Evolutionary conservation across 2,888 invertebrate genomes (phyloP), one percentile per base, ranked within the genome.

Genomic region (Mamestra brassicae): DNA sequence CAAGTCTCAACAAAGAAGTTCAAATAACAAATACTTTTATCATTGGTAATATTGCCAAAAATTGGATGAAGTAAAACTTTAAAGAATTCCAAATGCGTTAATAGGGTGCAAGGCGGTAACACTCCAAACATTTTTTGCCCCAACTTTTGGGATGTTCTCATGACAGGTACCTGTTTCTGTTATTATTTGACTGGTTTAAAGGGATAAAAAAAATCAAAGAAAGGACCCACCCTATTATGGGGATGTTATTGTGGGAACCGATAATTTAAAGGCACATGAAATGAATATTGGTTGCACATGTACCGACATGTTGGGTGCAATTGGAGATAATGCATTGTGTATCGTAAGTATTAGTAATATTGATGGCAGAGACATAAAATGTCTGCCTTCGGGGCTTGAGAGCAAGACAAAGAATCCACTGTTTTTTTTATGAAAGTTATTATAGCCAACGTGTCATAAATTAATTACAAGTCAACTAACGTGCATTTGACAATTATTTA

Each of bases 121-220:
- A 67, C 83, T 72, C 13, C 38, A 81, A 69, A 60, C 11, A 68
- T 60, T 83, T 83, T 83, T 83, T 71, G 71, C 38, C 2, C 45
- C 6, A 7, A 55, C 6, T 52, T 65, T 75, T 60, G 60, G 60
- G 52, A 58, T 65, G 50, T 55, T 62, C 52, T 17, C 15, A 45
- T 26, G 34, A 61, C 84, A 84, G 86, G 86, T 84, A 85, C 76
- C 71, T 74, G 1, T 67, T 57, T 65, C 57, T 62, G 45, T 61
- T 69, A 75, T 80, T 83, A 68, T 80, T 73, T 54, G 62, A 55
- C 7, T 11, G 47, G 45, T 71, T 62, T 17, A 7, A 61, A 65
- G 63, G 38, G 74, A 60, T n/a, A 34, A 17, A 83, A 84, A 85
- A 85, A 81, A 69, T 0, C 4, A 15, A 60, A 50, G 3, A 52